phyloP scores from a whole-genome alignment of 2,888 invertebrate genomes.

The Zootermopsis nevadensis region DNA sequence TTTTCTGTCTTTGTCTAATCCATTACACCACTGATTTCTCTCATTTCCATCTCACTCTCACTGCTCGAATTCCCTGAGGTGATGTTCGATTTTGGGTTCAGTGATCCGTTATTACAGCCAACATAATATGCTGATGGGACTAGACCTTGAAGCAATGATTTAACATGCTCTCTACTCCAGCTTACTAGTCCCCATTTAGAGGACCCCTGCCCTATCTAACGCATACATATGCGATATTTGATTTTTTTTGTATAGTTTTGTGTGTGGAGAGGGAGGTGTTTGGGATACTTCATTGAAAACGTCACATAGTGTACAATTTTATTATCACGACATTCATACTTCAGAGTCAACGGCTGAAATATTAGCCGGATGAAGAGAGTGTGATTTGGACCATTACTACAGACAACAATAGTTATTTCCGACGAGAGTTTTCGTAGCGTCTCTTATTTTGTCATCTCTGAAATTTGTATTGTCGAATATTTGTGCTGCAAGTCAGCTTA shows the following conservation, averaged over 20 bases:
- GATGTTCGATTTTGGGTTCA: constrained; percentile 1
- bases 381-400: too few relatives aligned
- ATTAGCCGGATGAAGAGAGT: too few relatives aligned
- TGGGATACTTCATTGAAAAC: not conserved
- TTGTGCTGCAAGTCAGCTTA: too few relatives aligned
- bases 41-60: not conserved
- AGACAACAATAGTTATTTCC: too few relatives aligned
- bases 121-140: constrained; percentile 5
- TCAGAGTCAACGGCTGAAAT: too few relatives aligned
- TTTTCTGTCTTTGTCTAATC: not conserved
- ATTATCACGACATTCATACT: too few relatives aligned
- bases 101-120: not conserved
- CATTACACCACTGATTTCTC: not conserved
- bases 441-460: too few relatives aligned
- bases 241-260: not conserved
- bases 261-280: not conserved
- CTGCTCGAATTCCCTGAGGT: not conserved
- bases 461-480: too few relatives aligned
- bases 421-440: too few relatives aligned
- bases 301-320: too few relatives aligned
- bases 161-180: not conserved
- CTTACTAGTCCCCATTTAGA: not conserved
- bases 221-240: not conserved
- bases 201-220: not conserved
- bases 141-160: not conserved